Base-by-base conservation (phyloP, 1,140 invertebrate genomes). In the Drosophila subpulchrella region DNA sequence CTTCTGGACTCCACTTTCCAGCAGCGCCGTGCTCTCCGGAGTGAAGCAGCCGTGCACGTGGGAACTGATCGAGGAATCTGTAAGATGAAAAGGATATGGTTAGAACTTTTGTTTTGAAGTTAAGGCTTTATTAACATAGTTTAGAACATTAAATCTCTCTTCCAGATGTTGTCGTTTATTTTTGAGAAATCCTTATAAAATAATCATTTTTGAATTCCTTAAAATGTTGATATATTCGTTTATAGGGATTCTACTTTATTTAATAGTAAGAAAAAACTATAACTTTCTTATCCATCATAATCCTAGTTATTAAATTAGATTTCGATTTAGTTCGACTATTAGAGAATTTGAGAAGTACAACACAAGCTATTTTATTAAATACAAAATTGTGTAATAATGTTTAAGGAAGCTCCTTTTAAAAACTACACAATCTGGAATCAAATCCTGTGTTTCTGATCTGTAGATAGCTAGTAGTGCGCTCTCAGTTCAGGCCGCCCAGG, bases 1-100 rank as follows among this genome's bases (percentile, higher is more conserved):
- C 84, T 94, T 93, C 65, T 81, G 78, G 62, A 89, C 66, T 48
- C 96, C 94, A 1, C 88, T 86, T 10, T 93, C 92, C 11, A 95
- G 95, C 20, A 93, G 78, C 0, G 97, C 96, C 1, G 92, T 94
- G 53, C 95, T 95, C 51, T 94, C 94, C 1, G 93, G 94, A 1
- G 96, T 94, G 93, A 98, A 98, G 85, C 97, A 98, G 7, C 97
- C 97, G 27, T 96, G 96, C 12, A 95, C 95, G 82, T 96, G 96
- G n/a, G 94, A 95, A 1, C 95, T 95, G 68, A 96, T 96, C 17
- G 97, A 97, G 13, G 97, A 98, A 94, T 99, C 98, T 99, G 95
- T 8, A 96, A 96, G 66, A 63, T 34, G 4, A 12, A 17, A 24
- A 20, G 24, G 27, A n/a, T 13, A 12, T 36, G 30, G 10, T 71